Conservation (phyloP, 2,797 vertebrate genomes). For the Tolypeutes matacus region DNA sequence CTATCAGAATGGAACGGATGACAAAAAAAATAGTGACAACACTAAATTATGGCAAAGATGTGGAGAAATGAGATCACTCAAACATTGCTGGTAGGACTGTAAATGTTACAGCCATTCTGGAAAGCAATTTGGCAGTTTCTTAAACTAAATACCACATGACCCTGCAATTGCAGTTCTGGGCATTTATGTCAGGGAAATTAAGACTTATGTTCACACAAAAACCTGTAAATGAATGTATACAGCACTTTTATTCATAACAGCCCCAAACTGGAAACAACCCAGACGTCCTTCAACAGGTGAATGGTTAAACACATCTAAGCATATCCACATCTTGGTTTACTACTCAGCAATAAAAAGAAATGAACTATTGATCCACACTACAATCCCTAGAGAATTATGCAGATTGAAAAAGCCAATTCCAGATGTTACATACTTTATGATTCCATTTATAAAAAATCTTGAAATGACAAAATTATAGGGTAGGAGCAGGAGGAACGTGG, state of each 20-base stretch:
- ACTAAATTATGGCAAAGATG: background rate
- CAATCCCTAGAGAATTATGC: background rate
- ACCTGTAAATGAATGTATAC: background rate
- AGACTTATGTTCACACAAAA: slow-evolving; percentile 4
- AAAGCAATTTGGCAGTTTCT: background rate
- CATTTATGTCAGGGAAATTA: background rate
- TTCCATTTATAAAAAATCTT: slow-evolving; percentile 15
- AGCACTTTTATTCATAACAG: slow-evolving; percentile 11
- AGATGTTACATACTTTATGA: slow-evolving; percentile 11
- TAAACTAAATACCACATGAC: background rate
- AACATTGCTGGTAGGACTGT: background rate
- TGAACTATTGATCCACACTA: background rate
- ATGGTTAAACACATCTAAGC: background rate
- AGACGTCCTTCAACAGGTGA: background rate
- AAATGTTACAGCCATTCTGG: background rate
- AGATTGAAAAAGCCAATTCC: background rate
- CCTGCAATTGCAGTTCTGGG: background rate
- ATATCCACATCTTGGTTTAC: background rate
- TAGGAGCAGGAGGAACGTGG: background rate
- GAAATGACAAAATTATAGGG: slow-evolving; percentile 24
- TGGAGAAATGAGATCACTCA: background rate
- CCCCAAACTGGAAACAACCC: background rate
- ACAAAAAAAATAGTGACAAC: background rate
- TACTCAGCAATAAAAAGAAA: slow-evolving; percentile 12
- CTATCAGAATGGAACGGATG: background rate